A percentile compares a stretch with the other conserved stretches of the same genome.
Evolutionary conservation across 2,888 invertebrate genomes (phyloP).

Genomic region (Griposia aprilina): DNA sequence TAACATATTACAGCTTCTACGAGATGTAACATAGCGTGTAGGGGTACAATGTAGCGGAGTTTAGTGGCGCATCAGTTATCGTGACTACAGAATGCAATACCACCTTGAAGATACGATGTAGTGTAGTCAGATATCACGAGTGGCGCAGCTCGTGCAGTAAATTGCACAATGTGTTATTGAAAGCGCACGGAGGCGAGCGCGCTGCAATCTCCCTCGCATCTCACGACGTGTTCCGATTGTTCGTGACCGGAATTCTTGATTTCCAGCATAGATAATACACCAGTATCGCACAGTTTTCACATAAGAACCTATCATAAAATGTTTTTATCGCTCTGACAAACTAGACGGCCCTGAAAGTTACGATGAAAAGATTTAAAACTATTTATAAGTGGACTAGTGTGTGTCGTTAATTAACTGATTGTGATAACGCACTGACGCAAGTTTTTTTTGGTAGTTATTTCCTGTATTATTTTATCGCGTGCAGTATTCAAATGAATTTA

Average conservation of each 20-base stretch:
- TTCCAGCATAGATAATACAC: constrained; percentile 66
- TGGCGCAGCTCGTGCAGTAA: constrained; percentile 81
- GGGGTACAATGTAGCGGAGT: constrained; percentile 24
- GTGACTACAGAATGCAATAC: constrained; percentile 80
- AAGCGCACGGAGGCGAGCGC: constrained; percentile 79
- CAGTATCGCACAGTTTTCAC: constrained; percentile 46
- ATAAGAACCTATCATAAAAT: constrained; percentile 31
- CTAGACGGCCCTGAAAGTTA: constrained; percentile 47
- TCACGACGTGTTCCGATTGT: constrained; percentile 80
- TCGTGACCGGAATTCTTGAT: constrained; percentile 83
- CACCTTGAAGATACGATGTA: constrained; percentile 81
- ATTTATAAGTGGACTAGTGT: constrained; percentile 22
- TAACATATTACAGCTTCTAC: constrained; percentile 24
- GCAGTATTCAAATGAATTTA: constrained; percentile 20
- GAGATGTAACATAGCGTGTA: constrained; percentile 13
- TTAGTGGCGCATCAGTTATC: constrained; percentile 74
- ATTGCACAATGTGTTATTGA: constrained; percentile 87
- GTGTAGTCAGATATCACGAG: constrained; percentile 78
- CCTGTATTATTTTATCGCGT: constrained; percentile 38
- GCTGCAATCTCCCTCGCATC: constrained; percentile 81
- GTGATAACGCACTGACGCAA: constrained; percentile 17
- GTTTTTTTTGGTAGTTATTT: constrained; percentile 28
- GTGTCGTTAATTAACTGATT: constrained; percentile 22
- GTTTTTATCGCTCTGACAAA: constrained; percentile 15
- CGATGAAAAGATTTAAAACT: constrained; percentile 35